Evolutionary conservation across 1,140 invertebrate genomes (phyloP), one percentile per base, ranked within the genome.

Genomic region (Hirudo medicinalis): DNA sequence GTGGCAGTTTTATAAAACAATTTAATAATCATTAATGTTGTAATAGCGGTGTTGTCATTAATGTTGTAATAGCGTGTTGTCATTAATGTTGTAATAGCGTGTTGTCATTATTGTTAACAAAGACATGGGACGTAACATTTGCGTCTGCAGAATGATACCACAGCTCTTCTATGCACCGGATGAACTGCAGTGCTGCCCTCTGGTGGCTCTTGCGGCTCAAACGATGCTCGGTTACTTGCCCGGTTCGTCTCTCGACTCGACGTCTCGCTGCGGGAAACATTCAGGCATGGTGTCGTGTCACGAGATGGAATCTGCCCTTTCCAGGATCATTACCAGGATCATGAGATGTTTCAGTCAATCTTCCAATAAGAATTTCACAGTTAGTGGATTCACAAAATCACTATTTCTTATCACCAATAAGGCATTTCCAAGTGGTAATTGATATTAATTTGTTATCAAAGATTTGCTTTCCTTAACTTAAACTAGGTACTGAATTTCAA

Each of bases 321-420:
- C 86, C 6, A 80, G 85, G 77, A 77, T 87, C 63, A 78, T 87
- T 5, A 78, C 79, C 60, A 49, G 43, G 43, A 49, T 49, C 43
- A 49, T 49, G 43, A 49, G 43, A 49, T 49, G 43, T 49, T 63
- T 27, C 60, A 27, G 60, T 63, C 60, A 63, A 63, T 27, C 60
- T 63, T 27, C 32, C 3, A 27, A 32, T 19, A 63, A 27, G 60
- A 63, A 27, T 63, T 63, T 63, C 25, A 27, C 13, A 32, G 32
- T 32, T 19, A 63, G 32, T 17, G 11, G 0, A 15, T 63, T 63
- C 13, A 13, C n/a, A 57, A n/a, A 63, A 32, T 63, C 25, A 15
- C 19, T 49, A 15, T 36, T 36, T 36, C 2, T 36, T 3, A 36
- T 36, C 32, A 36, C 2, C 32, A 36, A 36, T 6, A 36, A 36